These are phyloP conservation scores for Tiliqua scincoides DNA, from an alignment of 2,113 vertebrate species.

Conservation along the genomic window DNA sequence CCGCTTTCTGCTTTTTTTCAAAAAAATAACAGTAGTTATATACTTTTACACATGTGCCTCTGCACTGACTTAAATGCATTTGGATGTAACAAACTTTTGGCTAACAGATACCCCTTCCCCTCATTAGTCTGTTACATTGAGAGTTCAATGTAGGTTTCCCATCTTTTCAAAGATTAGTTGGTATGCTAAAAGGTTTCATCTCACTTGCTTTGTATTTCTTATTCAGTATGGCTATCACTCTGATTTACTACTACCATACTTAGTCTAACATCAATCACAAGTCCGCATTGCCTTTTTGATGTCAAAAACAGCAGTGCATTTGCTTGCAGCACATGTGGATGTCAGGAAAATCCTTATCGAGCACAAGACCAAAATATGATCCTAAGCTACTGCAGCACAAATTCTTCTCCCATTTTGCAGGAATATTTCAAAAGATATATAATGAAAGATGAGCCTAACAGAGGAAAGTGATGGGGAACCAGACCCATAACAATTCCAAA, in stretches of 20 bases:
- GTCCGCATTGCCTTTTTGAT: not conserved
- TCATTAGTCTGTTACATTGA: too few species aligned
- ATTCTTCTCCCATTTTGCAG: not conserved
- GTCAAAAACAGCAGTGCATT: not conserved
- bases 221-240: not conserved
- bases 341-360: not conserved
- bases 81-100: too few species aligned
- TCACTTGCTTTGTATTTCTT: not conserved
- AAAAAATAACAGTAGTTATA: too few species aligned
- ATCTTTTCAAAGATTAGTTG: not conserved
- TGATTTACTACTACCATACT: not conserved
- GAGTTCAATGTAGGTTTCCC: not conserved
- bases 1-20: too few species aligned
- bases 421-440: not conserved
- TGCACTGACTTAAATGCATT: too few species aligned
- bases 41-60: too few species aligned
- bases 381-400: not conserved
- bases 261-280: constrained; percentile 15
- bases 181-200: not conserved
- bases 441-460: constrained; percentile 26
- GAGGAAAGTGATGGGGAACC: constrained; percentile 36
- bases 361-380: not conserved
- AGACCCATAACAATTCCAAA: constrained; percentile 56
- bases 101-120: too few species aligned
- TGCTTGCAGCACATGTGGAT: not conserved